These are phyloP conservation scores for Montipora efflorescens DNA, from an alignment of 64 coral and sea anemone species.

Conservation along the genomic window DNA sequence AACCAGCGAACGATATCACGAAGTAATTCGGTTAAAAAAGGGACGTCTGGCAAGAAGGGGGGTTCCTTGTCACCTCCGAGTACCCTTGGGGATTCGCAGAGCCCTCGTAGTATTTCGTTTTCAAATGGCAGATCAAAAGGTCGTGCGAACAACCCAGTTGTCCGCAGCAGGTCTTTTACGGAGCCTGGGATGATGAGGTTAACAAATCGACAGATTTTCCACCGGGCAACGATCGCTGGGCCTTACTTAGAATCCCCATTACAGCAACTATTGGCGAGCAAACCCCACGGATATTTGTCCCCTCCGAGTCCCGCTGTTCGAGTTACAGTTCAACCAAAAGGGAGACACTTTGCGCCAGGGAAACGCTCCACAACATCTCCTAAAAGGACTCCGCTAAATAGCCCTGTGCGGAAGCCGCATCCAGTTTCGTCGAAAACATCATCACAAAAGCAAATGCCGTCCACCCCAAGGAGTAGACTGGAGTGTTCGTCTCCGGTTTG, in stretches of 20 bases:
- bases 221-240: not conserved
- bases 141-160: not conserved
- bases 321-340: slow-evolving; percentile 54
- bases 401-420: not conserved
- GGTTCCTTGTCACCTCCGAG: slow-evolving; percentile 40
- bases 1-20: slow-evolving; percentile 41
- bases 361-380: not conserved
- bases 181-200: not conserved
- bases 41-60: not conserved
- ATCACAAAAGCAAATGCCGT: not conserved
- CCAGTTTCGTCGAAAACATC: not conserved
- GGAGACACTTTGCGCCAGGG: slow-evolving; percentile 23
- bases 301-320: slow-evolving; percentile 8
- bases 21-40: slow-evolving; percentile 14
- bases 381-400: slow-evolving; percentile 8
- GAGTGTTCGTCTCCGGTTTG: slow-evolving; percentile 64
- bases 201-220: slow-evolving; percentile 4
- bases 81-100: not conserved
- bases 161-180: slow-evolving; percentile 47
- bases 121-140: not conserved
- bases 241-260: slow-evolving; percentile 23
- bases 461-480: not conserved
- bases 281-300: not conserved
- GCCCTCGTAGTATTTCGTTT: not conserved
- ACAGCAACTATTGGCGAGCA: slow-evolving; percentile 25